phyloP scores from a whole-genome alignment of 2,888 invertebrate species.

The Cepaea hortensis region DNA sequence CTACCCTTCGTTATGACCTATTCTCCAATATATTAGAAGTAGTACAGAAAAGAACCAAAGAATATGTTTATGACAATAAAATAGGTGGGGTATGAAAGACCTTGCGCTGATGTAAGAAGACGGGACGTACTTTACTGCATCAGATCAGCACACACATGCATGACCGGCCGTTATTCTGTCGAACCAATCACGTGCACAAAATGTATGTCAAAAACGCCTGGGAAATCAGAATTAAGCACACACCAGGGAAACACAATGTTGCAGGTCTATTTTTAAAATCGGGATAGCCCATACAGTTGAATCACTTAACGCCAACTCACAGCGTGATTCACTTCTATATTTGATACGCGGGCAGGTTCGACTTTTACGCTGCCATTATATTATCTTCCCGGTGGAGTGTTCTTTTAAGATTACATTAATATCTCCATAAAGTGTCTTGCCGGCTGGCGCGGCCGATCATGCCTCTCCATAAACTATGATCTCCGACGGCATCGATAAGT shows the following conservation, averaged over 20 bases:
- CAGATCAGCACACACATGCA: too few species aligned
- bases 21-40: not conserved
- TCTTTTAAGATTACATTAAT: too few species aligned
- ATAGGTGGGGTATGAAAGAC: not conserved
- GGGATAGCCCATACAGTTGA: not conserved
- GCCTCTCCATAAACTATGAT: too few species aligned
- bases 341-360: not conserved
- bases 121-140: too few species aligned
- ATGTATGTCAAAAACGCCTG: not conserved
- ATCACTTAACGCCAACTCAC: not conserved
- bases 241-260: too few species aligned
- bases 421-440: too few species aligned
- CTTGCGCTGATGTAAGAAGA: not conserved
- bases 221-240: too few species aligned
- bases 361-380: not conserved
- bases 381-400: too few species aligned
- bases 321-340: not conserved
- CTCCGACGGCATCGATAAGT: too few species aligned
- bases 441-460: too few species aligned
- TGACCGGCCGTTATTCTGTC: too few species aligned
- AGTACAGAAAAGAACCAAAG: not conserved
- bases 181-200: not conserved
- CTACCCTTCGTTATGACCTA: too few species aligned
- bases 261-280: slow-evolving; percentile 1
- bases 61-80: not conserved